A percentile compares a stretch with the other conserved stretches of the same genome.
Conservation (phyloP, 2,113 vertebrate species). For the Isichthys henryi region DNA sequence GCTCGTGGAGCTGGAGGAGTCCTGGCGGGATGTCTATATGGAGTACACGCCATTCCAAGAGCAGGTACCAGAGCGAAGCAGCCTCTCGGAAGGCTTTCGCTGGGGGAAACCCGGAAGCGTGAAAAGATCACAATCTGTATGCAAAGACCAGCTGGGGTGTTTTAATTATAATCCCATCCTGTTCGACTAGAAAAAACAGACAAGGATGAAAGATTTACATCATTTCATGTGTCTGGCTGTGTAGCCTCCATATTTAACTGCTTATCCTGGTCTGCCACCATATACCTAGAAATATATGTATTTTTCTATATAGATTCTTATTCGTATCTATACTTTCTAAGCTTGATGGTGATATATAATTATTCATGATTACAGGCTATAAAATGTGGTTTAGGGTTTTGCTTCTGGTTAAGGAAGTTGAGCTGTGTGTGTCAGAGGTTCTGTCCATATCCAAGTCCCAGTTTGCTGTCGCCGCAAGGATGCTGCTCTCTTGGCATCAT, state of each 20-base stretch:
- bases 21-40: slow-evolving; percentile 76
- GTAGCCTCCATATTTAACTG: not conserved
- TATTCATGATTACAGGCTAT: not conserved
- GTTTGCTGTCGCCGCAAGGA: not conserved
- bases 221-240: not conserved
- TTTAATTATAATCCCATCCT: not conserved
- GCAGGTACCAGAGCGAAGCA: slow-evolving; percentile 61
- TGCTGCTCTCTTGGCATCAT: not conserved
- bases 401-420: not conserved
- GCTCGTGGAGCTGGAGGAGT: slow-evolving; percentile 66
- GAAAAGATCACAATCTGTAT: not conserved
- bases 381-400: not conserved
- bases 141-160: not conserved
- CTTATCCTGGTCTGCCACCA: not conserved
- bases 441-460: not conserved
- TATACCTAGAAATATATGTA: not conserved
- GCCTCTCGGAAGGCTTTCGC: not conserved
- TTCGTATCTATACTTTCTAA: no score
- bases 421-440: not conserved
- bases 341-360: not conserved
- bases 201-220: not conserved
- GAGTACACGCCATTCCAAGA: slow-evolving; percentile 74
- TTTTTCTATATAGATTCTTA: not conserved
- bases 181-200: not conserved
- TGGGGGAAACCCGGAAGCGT: not conserved